Conservation (phyloP, 2,888 invertebrate species). For the Steromphala cineraria region DNA sequence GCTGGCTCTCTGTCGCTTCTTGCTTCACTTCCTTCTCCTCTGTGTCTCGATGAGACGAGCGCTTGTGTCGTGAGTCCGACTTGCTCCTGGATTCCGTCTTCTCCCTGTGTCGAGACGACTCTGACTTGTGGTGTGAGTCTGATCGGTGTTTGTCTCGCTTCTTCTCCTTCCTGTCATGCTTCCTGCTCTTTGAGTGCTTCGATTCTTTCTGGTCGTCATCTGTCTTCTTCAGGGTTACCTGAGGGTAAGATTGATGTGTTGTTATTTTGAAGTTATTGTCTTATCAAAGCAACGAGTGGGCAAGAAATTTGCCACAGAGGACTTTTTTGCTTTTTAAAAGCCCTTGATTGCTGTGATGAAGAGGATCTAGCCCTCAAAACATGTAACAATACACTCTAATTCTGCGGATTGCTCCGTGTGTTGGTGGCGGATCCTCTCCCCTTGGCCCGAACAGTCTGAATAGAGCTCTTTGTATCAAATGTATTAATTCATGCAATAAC, state of each 20-base stretch:
- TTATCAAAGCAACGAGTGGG: no score
- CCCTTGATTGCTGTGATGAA: no score
- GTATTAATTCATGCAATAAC: no score
- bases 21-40: conserved; percentile 28
- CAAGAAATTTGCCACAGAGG: no score
- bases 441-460: no score
- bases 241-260: background rate
- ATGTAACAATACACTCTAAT: no score
- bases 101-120: background rate
- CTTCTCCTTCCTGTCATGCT: conserved; percentile 17
- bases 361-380: no score
- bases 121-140: background rate
- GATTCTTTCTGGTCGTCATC: background rate
- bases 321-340: no score
- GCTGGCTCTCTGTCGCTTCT: conserved; percentile 22
- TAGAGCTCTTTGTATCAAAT: no score
- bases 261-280: no score
- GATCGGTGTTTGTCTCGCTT: conserved; percentile 27
- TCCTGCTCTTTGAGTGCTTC: background rate
- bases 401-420: no score
- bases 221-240: background rate
- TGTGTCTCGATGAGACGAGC: conserved; percentile 23
- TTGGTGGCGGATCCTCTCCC: no score
- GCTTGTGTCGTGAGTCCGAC: conserved; percentile 20
- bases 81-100: background rate